Conservation (phyloP, 2,888 invertebrate genomes). For the Subacronicta megacephala region DNA sequence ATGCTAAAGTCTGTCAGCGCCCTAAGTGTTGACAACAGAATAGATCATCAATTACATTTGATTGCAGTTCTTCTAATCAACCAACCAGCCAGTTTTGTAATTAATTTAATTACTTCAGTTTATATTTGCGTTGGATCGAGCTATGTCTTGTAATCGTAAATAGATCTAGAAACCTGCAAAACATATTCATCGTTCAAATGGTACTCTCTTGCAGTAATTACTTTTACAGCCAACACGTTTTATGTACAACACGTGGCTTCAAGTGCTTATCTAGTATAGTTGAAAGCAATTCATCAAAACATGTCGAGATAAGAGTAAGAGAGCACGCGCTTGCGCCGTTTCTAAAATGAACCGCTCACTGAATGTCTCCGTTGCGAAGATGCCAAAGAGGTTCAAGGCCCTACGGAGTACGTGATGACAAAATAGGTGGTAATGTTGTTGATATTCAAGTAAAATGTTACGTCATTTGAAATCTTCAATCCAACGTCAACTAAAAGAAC, state of each 20-base stretch:
- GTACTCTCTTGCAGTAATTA: constrained; percentile 5
- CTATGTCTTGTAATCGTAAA: neutral
- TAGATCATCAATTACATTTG: too few relatives aligned
- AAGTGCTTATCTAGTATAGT: constrained; percentile 14
- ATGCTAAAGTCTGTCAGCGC: too few relatives aligned
- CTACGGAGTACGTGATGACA: neutral
- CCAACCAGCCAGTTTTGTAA: too few relatives aligned
- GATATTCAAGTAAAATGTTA: too few relatives aligned
- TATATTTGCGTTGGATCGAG: too few relatives aligned
- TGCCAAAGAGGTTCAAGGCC: constrained; percentile 1
- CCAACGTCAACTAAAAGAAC: too few relatives aligned
- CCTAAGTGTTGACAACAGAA: too few relatives aligned
- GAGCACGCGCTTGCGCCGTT: constrained; percentile 4
- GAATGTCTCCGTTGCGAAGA: neutral
- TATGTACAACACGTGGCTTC: constrained; percentile 22
- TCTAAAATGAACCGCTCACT: neutral
- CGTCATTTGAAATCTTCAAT: too few relatives aligned
- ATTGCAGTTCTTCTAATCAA: too few relatives aligned
- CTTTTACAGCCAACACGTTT: constrained; percentile 12
- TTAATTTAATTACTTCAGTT: too few relatives aligned
- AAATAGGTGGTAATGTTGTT: neutral
- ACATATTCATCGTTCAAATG: too few relatives aligned
- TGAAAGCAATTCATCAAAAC: constrained; percentile 19
- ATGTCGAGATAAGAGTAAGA: constrained; percentile 18
- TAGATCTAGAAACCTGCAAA: too few relatives aligned